Base-by-base conservation (phyloP, 2,113 vertebrate genomes). In the Pollachius pollachius region DNA sequence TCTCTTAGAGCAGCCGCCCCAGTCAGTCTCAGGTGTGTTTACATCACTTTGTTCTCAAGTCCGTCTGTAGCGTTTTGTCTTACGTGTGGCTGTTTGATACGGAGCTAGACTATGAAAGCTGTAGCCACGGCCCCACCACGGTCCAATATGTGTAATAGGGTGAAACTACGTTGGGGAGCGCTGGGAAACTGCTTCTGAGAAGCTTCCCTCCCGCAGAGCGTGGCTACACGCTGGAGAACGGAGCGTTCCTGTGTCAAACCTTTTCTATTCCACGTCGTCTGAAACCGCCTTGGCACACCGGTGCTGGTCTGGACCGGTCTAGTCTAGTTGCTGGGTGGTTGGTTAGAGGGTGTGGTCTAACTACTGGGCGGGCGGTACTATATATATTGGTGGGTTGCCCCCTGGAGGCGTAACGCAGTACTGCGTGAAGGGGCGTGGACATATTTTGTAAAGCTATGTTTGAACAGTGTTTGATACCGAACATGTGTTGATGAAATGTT, bases 71-170 rank as follows among this genome's bases (percentile, higher is more conserved):
- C 37, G n/a, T 62, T 57, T 48, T 34, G 70, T 66, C 59, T 65
- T 23, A 23, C 23, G 62, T 41, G 64, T 23, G 23, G 23, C 23
- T 23, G 4, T 68, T 1, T 59, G 74, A 76, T 78, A 73, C 81
- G 72, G 72, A 54, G 74, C 83, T 88, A 84, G 77, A 81, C 85
- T 84, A 89, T 92, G 91, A 92, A 90, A 82, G 91, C 90, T 87
- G 89, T 71, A 62, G 84, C 75, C 78, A 18, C 34, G 59, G 34
- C 65, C 64, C 16, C 62, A 54, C 59, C 34, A 27, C 52, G n/a
- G 5, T 67, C 54, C 8, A 15, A 9, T 13, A 48, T 1, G 30
- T 34, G 4, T 34, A 34, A 7, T 6, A 34, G 0, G 4, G 4
- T 34, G 30, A 34, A 48, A 1, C 9, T 12, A 13, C 41, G 37